A percentile compares a stretch with the other conserved stretches of the same genome.
These are phyloP conservation scores for Gastrophysa polygoni DNA, from an alignment of 2,888 invertebrate species.

Conservation along the genomic window DNA sequence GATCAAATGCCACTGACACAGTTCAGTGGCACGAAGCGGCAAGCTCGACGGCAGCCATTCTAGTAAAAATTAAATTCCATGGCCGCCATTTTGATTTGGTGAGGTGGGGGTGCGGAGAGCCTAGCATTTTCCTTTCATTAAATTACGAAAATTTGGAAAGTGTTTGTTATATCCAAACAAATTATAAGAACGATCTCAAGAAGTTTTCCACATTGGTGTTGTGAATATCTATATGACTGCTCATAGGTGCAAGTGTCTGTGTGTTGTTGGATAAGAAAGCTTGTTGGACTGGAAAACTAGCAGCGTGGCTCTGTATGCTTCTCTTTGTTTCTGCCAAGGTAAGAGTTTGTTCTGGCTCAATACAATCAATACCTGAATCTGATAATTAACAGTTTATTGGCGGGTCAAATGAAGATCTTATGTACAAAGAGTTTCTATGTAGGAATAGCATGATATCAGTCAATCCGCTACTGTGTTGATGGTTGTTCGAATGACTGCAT, in stretches of 20 bases:
- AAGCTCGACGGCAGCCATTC: neutral
- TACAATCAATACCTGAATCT: conserved; percentile 5
- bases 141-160: conserved; percentile 52
- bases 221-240: conserved; percentile 36
- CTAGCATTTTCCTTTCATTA: conserved; percentile 52
- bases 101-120: conserved; percentile 58
- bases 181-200: neutral
- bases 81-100: conserved; percentile 59
- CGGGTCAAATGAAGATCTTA: neutral
- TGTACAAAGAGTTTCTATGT: neutral
- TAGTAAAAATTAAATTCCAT: neutral
- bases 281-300: conserved; percentile 52
- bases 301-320: conserved; percentile 60
- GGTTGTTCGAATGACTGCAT: conserved; percentile 3
- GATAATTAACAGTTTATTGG: neutral
- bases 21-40: neutral
- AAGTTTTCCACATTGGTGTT: neutral
- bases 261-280: conserved; percentile 53
- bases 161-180: conserved; percentile 37
- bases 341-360: conserved; percentile 42
- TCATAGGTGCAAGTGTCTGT: conserved; percentile 52
- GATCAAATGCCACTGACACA: no score
- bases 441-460: neutral
- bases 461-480: neutral
- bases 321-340: conserved; percentile 60